phyloP scores from a whole-genome alignment of 2,888 invertebrate species.

The Macrosiphum euphorbiae region DNA sequence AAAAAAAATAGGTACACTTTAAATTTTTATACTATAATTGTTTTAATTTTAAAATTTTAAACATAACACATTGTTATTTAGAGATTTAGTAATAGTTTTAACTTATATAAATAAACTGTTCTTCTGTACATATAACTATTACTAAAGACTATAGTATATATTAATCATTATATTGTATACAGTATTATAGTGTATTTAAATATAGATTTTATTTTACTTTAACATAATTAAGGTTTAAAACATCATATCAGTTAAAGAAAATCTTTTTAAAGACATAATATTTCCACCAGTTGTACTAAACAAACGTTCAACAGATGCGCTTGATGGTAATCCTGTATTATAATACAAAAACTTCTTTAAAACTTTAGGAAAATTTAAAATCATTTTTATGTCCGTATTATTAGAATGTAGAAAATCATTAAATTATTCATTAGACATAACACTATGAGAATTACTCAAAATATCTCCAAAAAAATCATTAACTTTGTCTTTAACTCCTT shows the following conservation, averaged over 20 bases:
- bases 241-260: background rate
- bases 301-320: background rate
- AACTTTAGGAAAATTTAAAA: background rate
- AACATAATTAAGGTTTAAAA: conserved; percentile 17
- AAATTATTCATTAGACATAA: background rate
- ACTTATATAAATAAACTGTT: background rate
- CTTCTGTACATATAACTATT: background rate
- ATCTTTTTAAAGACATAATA: conserved; percentile 2
- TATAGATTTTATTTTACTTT: conserved; percentile 5
- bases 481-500: conserved; percentile 8
- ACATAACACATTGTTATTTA: too few relatives aligned
- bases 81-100: too few relatives aligned
- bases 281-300: conserved; percentile 3
- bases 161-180: background rate
- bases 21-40: background rate
- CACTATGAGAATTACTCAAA: background rate
- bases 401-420: conserved; percentile 13
- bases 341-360: conserved; percentile 3
- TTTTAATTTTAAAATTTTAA: background rate
- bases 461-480: background rate
- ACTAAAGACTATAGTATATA: background rate
- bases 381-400: background rate
- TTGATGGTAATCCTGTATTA: conserved; percentile 8
- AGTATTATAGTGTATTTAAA: background rate
- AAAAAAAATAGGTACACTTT: background rate